These are phyloP conservation scores for Poeciliopsis presidionis DNA, from an alignment of 2,797 vertebrate species.

Conservation along the genomic window DNA sequence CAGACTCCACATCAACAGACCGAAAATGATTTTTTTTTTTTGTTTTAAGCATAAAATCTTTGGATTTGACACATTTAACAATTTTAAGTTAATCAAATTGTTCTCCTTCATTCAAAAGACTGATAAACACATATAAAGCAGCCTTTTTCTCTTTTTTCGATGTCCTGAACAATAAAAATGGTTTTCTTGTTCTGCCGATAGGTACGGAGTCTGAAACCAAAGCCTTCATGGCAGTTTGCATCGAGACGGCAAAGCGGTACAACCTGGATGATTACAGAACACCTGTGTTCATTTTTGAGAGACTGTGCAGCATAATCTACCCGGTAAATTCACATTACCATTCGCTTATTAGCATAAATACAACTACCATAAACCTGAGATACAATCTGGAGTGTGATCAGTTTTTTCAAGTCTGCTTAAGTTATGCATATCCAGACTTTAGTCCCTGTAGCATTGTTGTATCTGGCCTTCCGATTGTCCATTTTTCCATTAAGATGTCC, in stretches of 20 bases:
- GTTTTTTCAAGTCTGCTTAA: not conserved
- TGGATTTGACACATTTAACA: not conserved
- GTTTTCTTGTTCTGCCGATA: conserved; percentile 58
- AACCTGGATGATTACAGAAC: conserved; percentile 97
- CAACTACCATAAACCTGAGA: not conserved
- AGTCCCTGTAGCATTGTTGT: not conserved
- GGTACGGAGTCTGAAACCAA: conserved; percentile 99
- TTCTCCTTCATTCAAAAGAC: not conserved
- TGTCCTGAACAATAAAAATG: not conserved
- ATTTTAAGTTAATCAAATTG: not conserved
- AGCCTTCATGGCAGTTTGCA: conserved; percentile 99
- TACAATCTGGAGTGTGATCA: not conserved
- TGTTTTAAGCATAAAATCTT: not conserved
- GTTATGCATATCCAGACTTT: not conserved
- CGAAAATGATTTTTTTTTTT: not conserved
- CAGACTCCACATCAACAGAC: not conserved
- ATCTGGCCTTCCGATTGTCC: not conserved
- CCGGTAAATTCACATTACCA: conserved; percentile 83
- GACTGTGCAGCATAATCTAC: conserved; percentile 98
- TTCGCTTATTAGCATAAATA: not conserved
- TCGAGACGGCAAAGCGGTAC: conserved; percentile 98
- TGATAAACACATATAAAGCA: not conserved
- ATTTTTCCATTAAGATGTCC: not conserved
- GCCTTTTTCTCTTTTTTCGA: not conserved
- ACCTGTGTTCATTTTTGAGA: conserved; percentile 97